Percentiles rank a stretch among this genome's conserved stretches.
Conservation (phyloP, 2,797 vertebrate genomes). For the Eulemur rubriventer region DNA sequence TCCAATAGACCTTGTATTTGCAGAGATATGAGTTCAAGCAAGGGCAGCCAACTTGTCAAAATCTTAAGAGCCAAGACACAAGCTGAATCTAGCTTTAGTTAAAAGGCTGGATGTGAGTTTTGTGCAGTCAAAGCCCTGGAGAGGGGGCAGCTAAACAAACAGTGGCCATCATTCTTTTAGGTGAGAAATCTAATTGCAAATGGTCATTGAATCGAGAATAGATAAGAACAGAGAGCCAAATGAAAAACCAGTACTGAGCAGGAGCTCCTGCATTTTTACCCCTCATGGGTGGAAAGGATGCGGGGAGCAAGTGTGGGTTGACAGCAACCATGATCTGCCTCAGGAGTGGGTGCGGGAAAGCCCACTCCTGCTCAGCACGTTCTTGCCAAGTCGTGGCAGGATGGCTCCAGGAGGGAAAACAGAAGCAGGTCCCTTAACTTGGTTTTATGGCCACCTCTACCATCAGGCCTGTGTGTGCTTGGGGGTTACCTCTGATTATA, state of each 20-base stretch:
- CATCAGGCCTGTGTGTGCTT: too few species aligned
- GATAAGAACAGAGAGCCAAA: not conserved
- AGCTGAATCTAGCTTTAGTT: constrained; percentile 34
- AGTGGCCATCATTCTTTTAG: not conserved
- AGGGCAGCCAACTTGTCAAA: constrained; percentile 72
- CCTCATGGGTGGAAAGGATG: not conserved
- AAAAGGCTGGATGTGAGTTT: constrained; percentile 41
- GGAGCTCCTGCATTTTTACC: not conserved
- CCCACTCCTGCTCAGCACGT: not conserved
- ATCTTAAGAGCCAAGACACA: constrained; percentile 41
- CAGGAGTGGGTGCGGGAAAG: not conserved
- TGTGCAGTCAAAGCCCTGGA: constrained; percentile 26
- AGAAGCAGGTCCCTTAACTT: not conserved
- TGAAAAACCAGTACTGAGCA: not conserved
- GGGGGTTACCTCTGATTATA: not conserved
- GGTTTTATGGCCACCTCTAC: not conserved
- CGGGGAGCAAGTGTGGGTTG: not conserved
- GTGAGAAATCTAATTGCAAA: not conserved
- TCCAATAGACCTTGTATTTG: constrained; percentile 59
- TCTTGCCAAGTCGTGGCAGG: not conserved
- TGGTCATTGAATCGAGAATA: not conserved
- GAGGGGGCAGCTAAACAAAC: not conserved
- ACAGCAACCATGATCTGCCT: not conserved
- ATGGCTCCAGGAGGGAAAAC: not conserved
- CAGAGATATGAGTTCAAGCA: constrained; percentile 52